phyloP scores from a whole-genome alignment of 2,888 invertebrate species.

The Brachyptera risi region DNA sequence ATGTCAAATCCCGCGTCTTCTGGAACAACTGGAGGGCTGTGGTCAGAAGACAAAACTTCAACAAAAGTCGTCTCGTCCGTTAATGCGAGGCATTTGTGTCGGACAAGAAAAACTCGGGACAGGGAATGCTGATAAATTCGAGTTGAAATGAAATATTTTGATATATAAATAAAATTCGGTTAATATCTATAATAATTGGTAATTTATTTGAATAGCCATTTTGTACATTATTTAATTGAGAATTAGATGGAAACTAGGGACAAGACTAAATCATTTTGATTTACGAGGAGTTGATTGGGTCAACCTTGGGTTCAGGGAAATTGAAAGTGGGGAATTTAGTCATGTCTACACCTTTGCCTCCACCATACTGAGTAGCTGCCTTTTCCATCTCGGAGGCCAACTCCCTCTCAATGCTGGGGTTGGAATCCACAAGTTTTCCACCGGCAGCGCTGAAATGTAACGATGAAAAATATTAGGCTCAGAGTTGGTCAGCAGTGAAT shows the following conservation, averaged over 20 bases:
- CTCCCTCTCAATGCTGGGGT: conserved; percentile 70
- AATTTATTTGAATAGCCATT: conserved; percentile 14
- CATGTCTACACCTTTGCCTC: conserved; percentile 76
- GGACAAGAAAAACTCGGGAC: too few relatives aligned
- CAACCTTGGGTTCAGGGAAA: conserved; percentile 69
- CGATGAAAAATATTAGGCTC: too few relatives aligned
- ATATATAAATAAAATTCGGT: not conserved
- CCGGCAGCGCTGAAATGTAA: conserved; percentile 53
- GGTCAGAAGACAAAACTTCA: too few relatives aligned
- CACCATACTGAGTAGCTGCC: conserved; percentile 71
- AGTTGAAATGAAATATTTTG: not conserved
- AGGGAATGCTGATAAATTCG: too few relatives aligned
- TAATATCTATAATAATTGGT: not conserved
- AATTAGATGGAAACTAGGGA: not conserved
- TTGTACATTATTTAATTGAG: conserved; percentile 15
- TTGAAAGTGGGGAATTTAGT: conserved; percentile 83
- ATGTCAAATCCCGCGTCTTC: too few relatives aligned
- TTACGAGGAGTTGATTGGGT: conserved; percentile 54
- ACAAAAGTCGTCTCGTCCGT: too few relatives aligned
- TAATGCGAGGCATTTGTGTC: too few relatives aligned
- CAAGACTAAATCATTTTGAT: not conserved
- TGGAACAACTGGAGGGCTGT: too few relatives aligned
- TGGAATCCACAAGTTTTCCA: conserved; percentile 78
- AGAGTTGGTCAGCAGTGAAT: not conserved
- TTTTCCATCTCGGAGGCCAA: conserved; percentile 75